Evolutionary conservation across 2,797 vertebrate species (phyloP).

Genomic region (Fratercula arctica): DNA sequence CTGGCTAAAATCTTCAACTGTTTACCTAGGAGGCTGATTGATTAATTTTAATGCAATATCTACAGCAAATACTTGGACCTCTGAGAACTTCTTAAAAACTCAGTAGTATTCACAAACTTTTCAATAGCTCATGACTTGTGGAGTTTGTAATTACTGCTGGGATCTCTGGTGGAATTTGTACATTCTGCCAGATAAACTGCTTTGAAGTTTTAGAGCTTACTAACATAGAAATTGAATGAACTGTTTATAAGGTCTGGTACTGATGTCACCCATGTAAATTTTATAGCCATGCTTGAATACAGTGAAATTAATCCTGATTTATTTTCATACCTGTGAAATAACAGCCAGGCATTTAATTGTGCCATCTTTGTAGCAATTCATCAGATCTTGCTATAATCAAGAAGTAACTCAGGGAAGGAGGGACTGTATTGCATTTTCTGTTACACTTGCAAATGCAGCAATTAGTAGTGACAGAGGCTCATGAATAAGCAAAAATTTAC

Average conservation of each 20-base stretch:
- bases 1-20: background rate
- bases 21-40: background rate
- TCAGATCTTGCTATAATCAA: background rate
- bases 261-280: background rate
- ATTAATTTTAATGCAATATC: background rate
- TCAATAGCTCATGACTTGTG: background rate
- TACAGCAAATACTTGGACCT: background rate
- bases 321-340: background rate
- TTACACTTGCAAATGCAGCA: background rate
- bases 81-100: background rate
- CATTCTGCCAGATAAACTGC: background rate
- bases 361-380: background rate
- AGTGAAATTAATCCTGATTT: background rate
- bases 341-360: background rate
- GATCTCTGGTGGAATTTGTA: background rate
- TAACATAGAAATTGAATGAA: background rate
- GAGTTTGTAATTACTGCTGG: background rate
- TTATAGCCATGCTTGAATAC: background rate
- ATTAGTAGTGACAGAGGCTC: background rate
- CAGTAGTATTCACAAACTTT: background rate
- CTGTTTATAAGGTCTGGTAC: background rate
- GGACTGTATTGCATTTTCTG: background rate
- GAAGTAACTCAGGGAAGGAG: background rate
- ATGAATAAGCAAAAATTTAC: constrained; percentile 11
- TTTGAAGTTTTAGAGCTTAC: background rate